Evolutionary conservation across 2,113 vertebrate genomes (phyloP).

Genomic region (Pterocles burchelli): DNA sequence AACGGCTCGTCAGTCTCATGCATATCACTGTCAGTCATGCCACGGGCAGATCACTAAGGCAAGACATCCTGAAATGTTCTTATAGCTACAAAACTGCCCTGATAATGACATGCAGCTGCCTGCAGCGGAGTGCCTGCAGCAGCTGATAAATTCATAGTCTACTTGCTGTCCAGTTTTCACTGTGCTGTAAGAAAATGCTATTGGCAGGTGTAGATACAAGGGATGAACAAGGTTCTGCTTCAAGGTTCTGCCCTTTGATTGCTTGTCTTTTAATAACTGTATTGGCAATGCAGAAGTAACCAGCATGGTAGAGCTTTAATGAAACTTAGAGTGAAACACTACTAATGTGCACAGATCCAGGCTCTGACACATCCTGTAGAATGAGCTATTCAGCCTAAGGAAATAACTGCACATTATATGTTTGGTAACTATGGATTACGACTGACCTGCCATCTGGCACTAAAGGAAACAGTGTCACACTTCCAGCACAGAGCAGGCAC

Average conservation of each 20-base stretch:
- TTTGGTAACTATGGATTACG: neutral
- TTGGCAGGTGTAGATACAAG: neutral
- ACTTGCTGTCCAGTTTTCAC: neutral
- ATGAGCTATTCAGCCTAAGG: neutral
- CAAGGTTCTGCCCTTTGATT: neutral
- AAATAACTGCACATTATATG: neutral
- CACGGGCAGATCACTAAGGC: neutral
- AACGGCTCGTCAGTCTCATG: neutral
- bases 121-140: neutral
- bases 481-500: neutral
- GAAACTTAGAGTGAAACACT: neutral
- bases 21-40: neutral
- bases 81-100: neutral
- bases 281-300: neutral
- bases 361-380: neutral
- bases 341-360: neutral
- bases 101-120: conserved; percentile 7
- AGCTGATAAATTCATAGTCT: neutral
- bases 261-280: neutral
- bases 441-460: conserved; percentile 1
- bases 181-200: neutral
- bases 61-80: neutral
- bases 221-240: neutral
- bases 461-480: neutral
- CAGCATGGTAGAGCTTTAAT: neutral